phyloP scores from a whole-genome alignment of 2,797 vertebrate species.

The Huso huso region DNA sequence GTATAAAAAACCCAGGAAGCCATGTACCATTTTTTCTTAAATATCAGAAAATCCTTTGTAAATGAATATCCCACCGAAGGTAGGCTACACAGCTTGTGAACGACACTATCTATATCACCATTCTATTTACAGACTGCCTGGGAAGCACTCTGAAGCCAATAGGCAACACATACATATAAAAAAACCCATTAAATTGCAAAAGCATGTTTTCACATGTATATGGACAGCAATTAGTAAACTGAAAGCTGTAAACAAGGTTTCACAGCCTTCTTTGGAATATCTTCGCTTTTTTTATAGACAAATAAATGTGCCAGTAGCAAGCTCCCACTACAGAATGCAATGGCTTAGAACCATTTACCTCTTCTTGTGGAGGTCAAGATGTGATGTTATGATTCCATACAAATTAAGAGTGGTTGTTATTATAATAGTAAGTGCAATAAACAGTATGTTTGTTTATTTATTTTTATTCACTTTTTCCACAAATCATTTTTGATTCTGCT shows the following conservation, averaged over 20 bases:
- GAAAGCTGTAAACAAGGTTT: neutral
- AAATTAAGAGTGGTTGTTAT: neutral
- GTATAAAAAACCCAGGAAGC: slow-evolving; percentile 41
- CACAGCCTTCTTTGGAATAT: slow-evolving; percentile 28
- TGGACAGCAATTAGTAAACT: no score
- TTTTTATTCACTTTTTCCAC: no score
- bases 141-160: slow-evolving; percentile 29
- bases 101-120: slow-evolving; percentile 52
- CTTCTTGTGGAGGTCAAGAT: neutral
- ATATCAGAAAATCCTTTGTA: slow-evolving; percentile 69
- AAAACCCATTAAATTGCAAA: neutral
- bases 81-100: slow-evolving; percentile 67
- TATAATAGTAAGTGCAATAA: no score
- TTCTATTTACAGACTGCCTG: slow-evolving; percentile 57
- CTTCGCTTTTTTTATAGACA: slow-evolving; percentile 13
- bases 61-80: slow-evolving; percentile 63
- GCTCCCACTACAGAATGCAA: slow-evolving; percentile 23
- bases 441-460: no score
- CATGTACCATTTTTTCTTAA: slow-evolving; percentile 45
- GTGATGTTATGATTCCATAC: neutral
- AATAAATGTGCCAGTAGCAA: slow-evolving; percentile 17
- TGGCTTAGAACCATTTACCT: no score
- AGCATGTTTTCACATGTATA: no score
- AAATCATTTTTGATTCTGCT: no score
- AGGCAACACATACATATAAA: neutral